Evolutionary conservation across 1,140 invertebrate genomes (phyloP), one percentile per base, ranked within the genome.

Genomic region (Brachionus sp.): DNA sequence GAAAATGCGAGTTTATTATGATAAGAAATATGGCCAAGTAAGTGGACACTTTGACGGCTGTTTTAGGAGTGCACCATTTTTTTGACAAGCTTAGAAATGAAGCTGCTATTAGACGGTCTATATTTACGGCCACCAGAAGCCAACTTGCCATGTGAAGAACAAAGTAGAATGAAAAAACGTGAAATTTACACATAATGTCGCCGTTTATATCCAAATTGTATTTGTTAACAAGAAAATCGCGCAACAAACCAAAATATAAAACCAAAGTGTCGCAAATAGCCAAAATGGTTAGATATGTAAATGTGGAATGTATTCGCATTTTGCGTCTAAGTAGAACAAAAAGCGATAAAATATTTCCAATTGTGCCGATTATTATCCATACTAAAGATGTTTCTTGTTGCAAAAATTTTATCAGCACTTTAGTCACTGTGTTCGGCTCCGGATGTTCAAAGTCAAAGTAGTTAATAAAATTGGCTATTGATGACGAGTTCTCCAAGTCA

Each of bases 161-260:
- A 50, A 66, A 82, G 37, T 82, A 82, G 62, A 82, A 82, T n/a
- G 37, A 82, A 57, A 82, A 82, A 19, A 82, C 80, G 35, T 82
- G 80, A 42, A 82, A 82, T 70, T 82, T 82, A 35, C 80, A 82
- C 9, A 82, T n/a, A 46, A 82, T 44, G 25, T 66, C 57, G 35
- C 66, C 66, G 57, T 66, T 39, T 25, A 82, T 82, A 16, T 82
- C 42, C 13, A 68, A 53, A 66, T 82, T 35, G 35, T 66, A 82
- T 68, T 68, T 82, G 25, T 66, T 70, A 35, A 82, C 35, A 6
- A 82, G 62, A 33, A 82, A 70, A 37, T 82, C 80, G 16, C 80
- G 29, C 44, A 82, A 70, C 37, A 82, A 53, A 37, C 80, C 80
- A 53, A 82, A 66, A 12, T 82, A 82, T 70, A 82, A 42, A 70